Conservation (phyloP, 2,888 invertebrate species). For the Trichogramma dendrolimi region DNA sequence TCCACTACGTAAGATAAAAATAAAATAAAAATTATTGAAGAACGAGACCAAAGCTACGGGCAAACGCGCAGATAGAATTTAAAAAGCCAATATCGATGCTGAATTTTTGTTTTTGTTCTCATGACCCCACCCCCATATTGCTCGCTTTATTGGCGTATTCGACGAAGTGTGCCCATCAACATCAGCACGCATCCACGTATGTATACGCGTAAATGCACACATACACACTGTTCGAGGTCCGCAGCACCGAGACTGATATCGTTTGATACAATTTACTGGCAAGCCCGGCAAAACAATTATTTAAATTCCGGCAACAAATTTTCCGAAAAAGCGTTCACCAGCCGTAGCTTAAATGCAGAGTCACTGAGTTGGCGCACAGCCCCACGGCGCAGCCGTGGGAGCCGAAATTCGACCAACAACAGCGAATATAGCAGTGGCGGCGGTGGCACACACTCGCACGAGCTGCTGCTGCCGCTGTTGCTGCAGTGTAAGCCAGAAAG, state of each 20-base stretch:
- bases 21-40: too few species aligned
- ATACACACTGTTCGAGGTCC: constrained; percentile 13
- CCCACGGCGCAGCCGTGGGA: constrained; percentile 5
- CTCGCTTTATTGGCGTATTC: constrained; percentile 43
- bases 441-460: too few species aligned
- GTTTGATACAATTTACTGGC: constrained; percentile 43
- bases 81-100: constrained; percentile 21
- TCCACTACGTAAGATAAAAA: too few species aligned
- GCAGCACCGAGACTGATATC: too few species aligned
- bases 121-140: background rate
- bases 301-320: constrained; percentile 48
- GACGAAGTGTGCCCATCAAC: constrained; percentile 44
- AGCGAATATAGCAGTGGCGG: too few species aligned
- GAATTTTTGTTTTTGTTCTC: constrained; percentile 33
- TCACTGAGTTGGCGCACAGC: constrained; percentile 28
- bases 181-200: constrained; percentile 36
- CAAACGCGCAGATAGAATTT: background rate
- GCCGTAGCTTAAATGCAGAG: constrained; percentile 46
- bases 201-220: constrained; percentile 32
- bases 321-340: constrained; percentile 45
- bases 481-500: too few species aligned
- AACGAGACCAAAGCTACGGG: background rate
- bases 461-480: too few species aligned
- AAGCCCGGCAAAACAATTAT: constrained; percentile 51
- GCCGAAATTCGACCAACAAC: background rate